phyloP scores from a whole-genome alignment of 37 sponge, comb jelly and placozoan genomes.

The Spongia lamella region DNA sequence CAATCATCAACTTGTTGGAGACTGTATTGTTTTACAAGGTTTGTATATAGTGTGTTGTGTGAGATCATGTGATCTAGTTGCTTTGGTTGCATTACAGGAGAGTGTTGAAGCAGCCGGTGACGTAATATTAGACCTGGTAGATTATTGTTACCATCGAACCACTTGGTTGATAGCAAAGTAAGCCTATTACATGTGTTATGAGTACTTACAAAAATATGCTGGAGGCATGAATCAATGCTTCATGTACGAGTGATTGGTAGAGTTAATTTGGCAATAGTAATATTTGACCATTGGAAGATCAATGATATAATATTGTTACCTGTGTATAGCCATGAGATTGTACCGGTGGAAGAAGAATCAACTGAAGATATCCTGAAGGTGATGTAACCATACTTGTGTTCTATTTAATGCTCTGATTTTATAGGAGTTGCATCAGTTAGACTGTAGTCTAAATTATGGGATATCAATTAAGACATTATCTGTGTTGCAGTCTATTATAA shows the following conservation, averaged over 20 bases:
- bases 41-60: background rate
- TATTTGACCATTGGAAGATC: background rate
- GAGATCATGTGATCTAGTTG: background rate
- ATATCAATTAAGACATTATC: conserved; percentile 48
- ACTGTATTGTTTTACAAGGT: conserved; percentile 68
- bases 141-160: conserved; percentile 66
- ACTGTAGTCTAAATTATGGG: conserved; percentile 26
- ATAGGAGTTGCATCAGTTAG: conserved; percentile 61
- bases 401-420: background rate
- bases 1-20: conserved; percentile 70
- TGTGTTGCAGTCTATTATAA: too few relatives aligned
- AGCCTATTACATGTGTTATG: background rate
- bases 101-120: conserved; percentile 37
- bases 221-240: too few relatives aligned
- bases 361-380: too few relatives aligned
- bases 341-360: too few relatives aligned
- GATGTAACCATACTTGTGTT: background rate
- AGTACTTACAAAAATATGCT: too few relatives aligned
- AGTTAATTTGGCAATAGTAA: background rate
- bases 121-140: conserved; percentile 58
- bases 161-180: conserved; percentile 26
- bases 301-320: too few relatives aligned
- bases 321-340: too few relatives aligned
- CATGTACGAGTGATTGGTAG: background rate
- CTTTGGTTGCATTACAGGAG: conserved; percentile 40